Base-by-base conservation (phyloP, 2,113 vertebrate species). In the Corapipo altera region DNA sequence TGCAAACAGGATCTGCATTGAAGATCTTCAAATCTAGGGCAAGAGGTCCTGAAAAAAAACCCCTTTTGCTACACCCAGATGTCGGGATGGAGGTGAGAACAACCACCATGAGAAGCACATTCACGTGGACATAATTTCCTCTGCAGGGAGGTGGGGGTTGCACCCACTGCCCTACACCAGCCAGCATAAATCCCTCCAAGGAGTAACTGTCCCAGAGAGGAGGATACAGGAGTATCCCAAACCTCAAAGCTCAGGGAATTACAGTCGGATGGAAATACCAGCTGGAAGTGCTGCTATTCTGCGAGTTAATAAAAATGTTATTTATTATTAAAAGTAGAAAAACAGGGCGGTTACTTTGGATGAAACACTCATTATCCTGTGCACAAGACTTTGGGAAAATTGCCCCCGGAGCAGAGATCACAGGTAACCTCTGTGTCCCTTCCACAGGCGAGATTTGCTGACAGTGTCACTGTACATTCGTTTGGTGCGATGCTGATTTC, bases 91-190 rank as follows among this genome's bases (percentile, higher is more conserved):
- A 76, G 88, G 54, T 1, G 78, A 71, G 71, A 79, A 67, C 26
- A 1, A 48, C 49, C 77, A 46, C 65, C 65, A 33, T 0, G 61
- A 59, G 4, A 43, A 43, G 78, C 78, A 59, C 48, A 27, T n/a
- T 69, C 59, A 57, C 0, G 0, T 1, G 39, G 75, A 43, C 0
- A 0, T 8, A 5, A 49, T 4, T 23, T 3, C 66, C 82, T 3
- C 30, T 5, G 62, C 44, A 13, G 85, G 48, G 28, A 39, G 10
- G 4, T 2, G 55, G 62, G 80, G 41, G 33, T 1, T 7, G 48
- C 5, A 6, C 66, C 3, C 32, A 10, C 39, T 4, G 33, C 11
- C 88, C 76, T 6, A 7, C 22, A 28, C 8, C 51, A 48, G 82
- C 70, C 88, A 71, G 11, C 85, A 51, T 51, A 23, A 65, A 76